phyloP scores from a whole-genome alignment of 2,113 vertebrate genomes.

The Bambusicola thoracicus region DNA sequence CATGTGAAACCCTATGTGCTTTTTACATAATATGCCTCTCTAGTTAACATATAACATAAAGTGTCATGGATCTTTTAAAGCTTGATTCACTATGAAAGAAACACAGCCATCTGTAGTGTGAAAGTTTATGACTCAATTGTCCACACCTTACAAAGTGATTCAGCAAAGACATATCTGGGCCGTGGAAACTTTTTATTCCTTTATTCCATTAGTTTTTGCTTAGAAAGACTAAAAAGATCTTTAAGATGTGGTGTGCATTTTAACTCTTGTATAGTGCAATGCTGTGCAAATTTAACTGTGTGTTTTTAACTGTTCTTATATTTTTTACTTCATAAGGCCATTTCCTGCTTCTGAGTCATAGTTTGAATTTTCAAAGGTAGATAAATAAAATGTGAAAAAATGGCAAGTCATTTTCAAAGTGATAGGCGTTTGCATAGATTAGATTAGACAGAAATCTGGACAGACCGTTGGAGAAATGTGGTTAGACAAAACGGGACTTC shows the following conservation, averaged over 20 bases:
- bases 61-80: slow-evolving; percentile 61
- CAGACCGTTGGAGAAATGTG: slow-evolving; percentile 47
- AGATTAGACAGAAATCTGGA: slow-evolving; percentile 64
- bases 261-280: not conserved
- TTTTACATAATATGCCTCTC: slow-evolving; percentile 71
- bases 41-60: slow-evolving; percentile 72
- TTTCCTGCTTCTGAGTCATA: not conserved
- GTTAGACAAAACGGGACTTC: slow-evolving; percentile 63
- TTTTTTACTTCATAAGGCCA: not conserved
- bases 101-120: slow-evolving; percentile 42
- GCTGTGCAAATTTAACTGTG: not conserved
- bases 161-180: slow-evolving; percentile 64
- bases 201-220: slow-evolving; percentile 17
- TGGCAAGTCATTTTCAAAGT: slow-evolving; percentile 54
- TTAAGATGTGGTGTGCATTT: not conserved
- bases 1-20: slow-evolving; percentile 65
- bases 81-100: slow-evolving; percentile 49
- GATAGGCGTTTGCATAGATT: not conserved
- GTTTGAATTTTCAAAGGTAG: slow-evolving; percentile 29
- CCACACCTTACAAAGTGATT: slow-evolving; percentile 53
- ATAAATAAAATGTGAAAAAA: slow-evolving; percentile 59
- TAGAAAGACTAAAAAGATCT: slow-evolving; percentile 25
- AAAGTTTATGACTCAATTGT: slow-evolving; percentile 30
- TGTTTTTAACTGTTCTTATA: not conserved
- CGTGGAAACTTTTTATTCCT: not conserved